phyloP scores from a whole-genome alignment of 1,140 invertebrate genomes.

The Hestina assimilis region DNA sequence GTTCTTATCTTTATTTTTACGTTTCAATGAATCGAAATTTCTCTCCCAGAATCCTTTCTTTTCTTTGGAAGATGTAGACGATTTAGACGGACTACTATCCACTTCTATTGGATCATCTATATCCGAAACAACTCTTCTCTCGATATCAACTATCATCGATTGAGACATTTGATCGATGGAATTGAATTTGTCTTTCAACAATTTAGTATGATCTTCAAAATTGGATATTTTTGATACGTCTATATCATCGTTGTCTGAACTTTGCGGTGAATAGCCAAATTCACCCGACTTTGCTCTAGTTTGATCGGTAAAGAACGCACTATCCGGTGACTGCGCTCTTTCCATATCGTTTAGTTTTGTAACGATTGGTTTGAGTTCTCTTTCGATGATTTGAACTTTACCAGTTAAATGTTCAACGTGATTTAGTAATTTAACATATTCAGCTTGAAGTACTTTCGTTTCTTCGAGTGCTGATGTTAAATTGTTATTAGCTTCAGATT shows the following conservation, averaged over 20 bases:
- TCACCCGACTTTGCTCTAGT: constrained; percentile 71
- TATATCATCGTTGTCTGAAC: constrained; percentile 71
- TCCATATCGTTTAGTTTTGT: constrained; percentile 70
- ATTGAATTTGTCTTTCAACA: constrained; percentile 71
- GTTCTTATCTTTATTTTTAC: constrained; percentile 64
- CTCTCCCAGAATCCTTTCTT: constrained; percentile 79
- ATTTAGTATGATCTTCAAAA: constrained; percentile 64
- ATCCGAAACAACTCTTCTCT: constrained; percentile 52
- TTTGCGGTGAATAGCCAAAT: constrained; percentile 75
- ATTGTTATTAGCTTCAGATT: constrained; percentile 82
- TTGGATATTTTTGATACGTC: constrained; percentile 59
- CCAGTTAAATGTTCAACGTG: constrained; percentile 80
- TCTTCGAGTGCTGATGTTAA: constrained; percentile 81
- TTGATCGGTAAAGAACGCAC: constrained; percentile 66
- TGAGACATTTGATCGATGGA: constrained; percentile 80
- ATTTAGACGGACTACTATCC: constrained; percentile 63
- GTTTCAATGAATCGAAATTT: constrained; percentile 76
- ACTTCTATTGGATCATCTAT: constrained; percentile 43
- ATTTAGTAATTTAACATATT: constrained; percentile 80
- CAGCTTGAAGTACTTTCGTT: constrained; percentile 81
- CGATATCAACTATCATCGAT: constrained; percentile 77
- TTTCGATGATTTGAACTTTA: constrained; percentile 80
- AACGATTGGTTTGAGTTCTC: constrained; percentile 80
- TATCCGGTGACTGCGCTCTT: constrained; percentile 67
- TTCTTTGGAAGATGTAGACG: constrained; percentile 64